Percentiles rank a stretch among this genome's conserved stretches.
Evolutionary conservation across 2,888 invertebrate species (phyloP).

Genomic region (Thelaira solivaga): DNA sequence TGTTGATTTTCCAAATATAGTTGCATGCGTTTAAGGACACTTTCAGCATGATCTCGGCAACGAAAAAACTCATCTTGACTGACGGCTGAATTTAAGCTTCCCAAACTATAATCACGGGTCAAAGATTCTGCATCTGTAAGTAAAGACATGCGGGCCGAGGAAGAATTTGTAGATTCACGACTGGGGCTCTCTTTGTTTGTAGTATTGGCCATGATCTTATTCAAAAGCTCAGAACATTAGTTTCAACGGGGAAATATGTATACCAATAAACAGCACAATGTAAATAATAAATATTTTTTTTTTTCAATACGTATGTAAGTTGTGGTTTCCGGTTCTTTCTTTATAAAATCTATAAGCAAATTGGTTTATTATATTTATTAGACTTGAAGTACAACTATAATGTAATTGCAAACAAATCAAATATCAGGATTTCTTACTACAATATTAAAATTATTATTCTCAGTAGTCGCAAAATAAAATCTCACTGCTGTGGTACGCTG

Average conservation of each 20-base stretch:
- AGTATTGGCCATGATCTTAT: constrained; percentile 57
- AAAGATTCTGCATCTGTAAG: constrained; percentile 77
- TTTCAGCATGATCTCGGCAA: constrained; percentile 88
- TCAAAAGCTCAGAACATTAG: constrained; percentile 45
- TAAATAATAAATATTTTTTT: not conserved
- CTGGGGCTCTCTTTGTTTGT: constrained; percentile 76
- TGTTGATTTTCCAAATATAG: constrained; percentile 88
- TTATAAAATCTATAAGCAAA: constrained; percentile 22
- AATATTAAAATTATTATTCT: constrained; percentile 2
- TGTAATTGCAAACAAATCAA: not conserved
- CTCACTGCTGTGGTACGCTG: constrained; percentile 37
- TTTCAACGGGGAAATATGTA: constrained; percentile 1
- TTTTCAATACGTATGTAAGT: not conserved
- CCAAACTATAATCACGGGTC: constrained; percentile 83
- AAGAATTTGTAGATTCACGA: constrained; percentile 75
- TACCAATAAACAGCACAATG: not conserved
- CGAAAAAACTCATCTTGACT: constrained; percentile 88
- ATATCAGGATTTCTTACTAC: constrained; percentile 12
- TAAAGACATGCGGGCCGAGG: constrained; percentile 74
- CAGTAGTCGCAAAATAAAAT: constrained; percentile 33
- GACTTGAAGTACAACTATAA: not conserved
- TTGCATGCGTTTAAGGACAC: constrained; percentile 88
- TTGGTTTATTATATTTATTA: not conserved
- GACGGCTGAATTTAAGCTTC: constrained; percentile 82
- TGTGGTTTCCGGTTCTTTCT: constrained; percentile 39